phyloP scores from a whole-genome alignment of 2,888 invertebrate species.

The Sphinx pinastri region DNA sequence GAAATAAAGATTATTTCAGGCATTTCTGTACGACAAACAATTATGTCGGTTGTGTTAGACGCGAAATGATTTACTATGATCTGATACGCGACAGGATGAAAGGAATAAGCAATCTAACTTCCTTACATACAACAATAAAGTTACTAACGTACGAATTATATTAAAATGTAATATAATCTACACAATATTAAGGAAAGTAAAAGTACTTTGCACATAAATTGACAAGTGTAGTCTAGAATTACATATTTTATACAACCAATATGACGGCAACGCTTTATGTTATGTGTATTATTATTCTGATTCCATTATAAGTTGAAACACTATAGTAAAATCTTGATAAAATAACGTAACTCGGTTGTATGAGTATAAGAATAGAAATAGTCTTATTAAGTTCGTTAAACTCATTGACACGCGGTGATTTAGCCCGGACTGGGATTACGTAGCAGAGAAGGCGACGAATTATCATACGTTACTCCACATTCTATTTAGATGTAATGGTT shows the following conservation, averaged over 20 bases:
- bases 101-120: constrained; percentile 20
- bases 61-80: constrained; percentile 21
- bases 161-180: neutral
- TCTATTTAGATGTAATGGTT: neutral
- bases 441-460: neutral
- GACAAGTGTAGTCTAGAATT: no score
- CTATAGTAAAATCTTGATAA: neutral
- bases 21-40: constrained; percentile 18
- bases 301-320: neutral
- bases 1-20: constrained; percentile 1
- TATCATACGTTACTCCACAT: neutral
- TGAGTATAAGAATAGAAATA: constrained; percentile 14
- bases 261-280: no score
- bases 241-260: no score
- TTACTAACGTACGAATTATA: neutral
- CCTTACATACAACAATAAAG: neutral
- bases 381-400: constrained; percentile 21
- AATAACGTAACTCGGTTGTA: neutral
- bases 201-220: no score
- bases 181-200: neutral
- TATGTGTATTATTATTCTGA: neutral
- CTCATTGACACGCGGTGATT: constrained; percentile 13
- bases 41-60: constrained; percentile 10
- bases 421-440: neutral
- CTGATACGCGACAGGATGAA: constrained; percentile 16